Percentiles rank a stretch among this genome's conserved stretches.
These are phyloP conservation scores for Rhinogobius similis DNA, from an alignment of 2,113 vertebrate species.

Conservation along the genomic window DNA sequence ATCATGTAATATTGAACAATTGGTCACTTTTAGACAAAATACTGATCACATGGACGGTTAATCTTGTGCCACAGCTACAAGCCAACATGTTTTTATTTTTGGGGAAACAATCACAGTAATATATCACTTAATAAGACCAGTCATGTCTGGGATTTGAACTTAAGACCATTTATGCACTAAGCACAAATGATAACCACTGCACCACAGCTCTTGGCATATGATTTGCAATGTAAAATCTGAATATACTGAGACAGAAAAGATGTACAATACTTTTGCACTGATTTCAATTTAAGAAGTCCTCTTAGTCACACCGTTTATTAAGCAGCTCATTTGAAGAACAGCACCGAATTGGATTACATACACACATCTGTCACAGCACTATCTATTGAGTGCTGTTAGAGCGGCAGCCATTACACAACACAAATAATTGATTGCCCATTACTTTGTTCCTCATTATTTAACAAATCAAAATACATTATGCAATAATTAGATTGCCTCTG, in stretches of 20 bases:
- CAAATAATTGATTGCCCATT: constrained; percentile 8
- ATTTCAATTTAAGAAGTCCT: not conserved
- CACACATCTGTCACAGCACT: not conserved
- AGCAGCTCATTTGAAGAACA: not conserved
- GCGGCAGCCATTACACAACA: constrained; percentile 14
- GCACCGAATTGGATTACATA: not conserved
- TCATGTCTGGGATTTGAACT: too few species aligned
- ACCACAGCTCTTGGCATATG: too few species aligned
- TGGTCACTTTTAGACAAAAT: too few species aligned
- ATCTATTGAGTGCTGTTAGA: constrained; percentile 10
- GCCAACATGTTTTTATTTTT: too few species aligned
- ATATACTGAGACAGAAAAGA: not conserved
- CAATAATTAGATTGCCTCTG: constrained; percentile 28
- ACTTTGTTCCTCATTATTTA: constrained; percentile 18
- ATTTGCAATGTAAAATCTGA: not conserved
- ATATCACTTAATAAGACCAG: too few species aligned
- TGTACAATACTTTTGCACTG: not conserved
- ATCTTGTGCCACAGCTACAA: too few species aligned
- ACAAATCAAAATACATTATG: constrained; percentile 18
- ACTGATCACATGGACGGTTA: too few species aligned
- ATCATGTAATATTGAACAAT: too few species aligned
- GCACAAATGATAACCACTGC: too few species aligned
- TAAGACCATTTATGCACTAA: too few species aligned
- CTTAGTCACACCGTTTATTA: not conserved
- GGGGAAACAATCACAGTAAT: too few species aligned